phyloP scores from a whole-genome alignment of 2,797 vertebrate species.

The Rhyacichthys aspro region DNA sequence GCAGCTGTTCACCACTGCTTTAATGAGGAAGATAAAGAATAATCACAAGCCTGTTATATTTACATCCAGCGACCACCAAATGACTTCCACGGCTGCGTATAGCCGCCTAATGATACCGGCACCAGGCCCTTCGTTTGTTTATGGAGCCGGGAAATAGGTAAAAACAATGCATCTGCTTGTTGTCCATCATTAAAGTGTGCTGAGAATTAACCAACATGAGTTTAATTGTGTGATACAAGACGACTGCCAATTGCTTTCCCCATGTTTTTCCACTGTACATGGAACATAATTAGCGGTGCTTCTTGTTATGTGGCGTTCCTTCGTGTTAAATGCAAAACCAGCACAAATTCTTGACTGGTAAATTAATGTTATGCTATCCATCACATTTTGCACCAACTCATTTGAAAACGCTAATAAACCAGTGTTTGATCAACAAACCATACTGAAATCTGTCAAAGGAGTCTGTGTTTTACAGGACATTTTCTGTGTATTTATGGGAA shows the following conservation, averaged over 20 bases:
- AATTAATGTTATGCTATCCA: slow-evolving; percentile 41
- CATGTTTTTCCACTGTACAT: slow-evolving; percentile 27
- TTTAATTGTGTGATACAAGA: slow-evolving; percentile 27
- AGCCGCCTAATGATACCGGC: slow-evolving; percentile 6
- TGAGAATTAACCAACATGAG: slow-evolving; percentile 30
- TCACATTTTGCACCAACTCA: slow-evolving; percentile 19
- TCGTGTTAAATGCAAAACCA: slow-evolving; percentile 44
- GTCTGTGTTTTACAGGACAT: too few species aligned
- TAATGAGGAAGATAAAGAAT: slow-evolving; percentile 86
- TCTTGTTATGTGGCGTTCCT: slow-evolving; percentile 22
- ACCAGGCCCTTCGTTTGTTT: slow-evolving; percentile 2
- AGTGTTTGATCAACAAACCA: too few species aligned
- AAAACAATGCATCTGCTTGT: slow-evolving; percentile 16
- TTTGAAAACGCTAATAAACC: too few species aligned
- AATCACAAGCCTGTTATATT: slow-evolving; percentile 76
- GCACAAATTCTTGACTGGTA: slow-evolving; percentile 43
- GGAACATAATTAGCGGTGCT: slow-evolving; percentile 17
- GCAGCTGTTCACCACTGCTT: slow-evolving; percentile 81
- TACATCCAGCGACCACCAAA: slow-evolving; percentile 69
- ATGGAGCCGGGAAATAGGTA: neutral
- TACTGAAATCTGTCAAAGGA: too few species aligned
- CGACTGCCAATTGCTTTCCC: slow-evolving; percentile 21
- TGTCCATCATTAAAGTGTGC: slow-evolving; percentile 30
- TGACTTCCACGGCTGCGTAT: slow-evolving; percentile 46
- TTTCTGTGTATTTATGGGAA: too few species aligned